Conservation (phyloP, 2,888 invertebrate species). For the Tanypteryx hageni region DNA sequence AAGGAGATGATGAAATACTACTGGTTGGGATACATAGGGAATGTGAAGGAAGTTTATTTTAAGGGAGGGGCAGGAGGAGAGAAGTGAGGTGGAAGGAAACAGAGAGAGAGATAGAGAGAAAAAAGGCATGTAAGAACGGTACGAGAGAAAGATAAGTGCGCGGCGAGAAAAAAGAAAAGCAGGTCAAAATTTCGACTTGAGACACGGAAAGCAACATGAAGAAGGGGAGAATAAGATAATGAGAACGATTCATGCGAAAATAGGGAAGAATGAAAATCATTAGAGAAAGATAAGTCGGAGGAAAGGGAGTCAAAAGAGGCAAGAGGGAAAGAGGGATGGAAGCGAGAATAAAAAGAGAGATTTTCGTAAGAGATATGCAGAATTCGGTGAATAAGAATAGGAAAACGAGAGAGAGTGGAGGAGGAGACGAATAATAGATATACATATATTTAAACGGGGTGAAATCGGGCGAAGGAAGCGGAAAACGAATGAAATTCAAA, state of each 20-base stretch:
- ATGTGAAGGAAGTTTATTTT: background rate
- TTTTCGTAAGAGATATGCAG: background rate
- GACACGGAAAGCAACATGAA: no score
- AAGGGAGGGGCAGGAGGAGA: background rate
- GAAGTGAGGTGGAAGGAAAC: background rate
- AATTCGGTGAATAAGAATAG: background rate
- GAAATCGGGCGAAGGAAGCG: background rate
- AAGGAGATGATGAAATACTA: slow-evolving; percentile 17
- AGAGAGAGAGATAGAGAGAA: background rate
- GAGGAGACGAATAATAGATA: background rate
- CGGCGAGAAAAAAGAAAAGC: no score
- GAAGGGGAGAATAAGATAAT: no score
- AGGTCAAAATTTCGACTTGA: no score
- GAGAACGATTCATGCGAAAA: no score
- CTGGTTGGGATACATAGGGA: background rate
- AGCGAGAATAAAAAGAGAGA: background rate
- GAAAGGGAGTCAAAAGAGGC: background rate
- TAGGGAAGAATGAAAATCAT: no score
- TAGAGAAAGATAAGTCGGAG: background rate
- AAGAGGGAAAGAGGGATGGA: background rate
- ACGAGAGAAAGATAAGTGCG: no score
- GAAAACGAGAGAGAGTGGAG: background rate
- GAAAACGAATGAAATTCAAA: background rate
- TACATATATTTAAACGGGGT: background rate
- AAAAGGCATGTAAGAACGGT: background rate